Evolutionary conservation across 2,797 vertebrate species (phyloP).

Genomic region (Rhynchonycteris naso): DNA sequence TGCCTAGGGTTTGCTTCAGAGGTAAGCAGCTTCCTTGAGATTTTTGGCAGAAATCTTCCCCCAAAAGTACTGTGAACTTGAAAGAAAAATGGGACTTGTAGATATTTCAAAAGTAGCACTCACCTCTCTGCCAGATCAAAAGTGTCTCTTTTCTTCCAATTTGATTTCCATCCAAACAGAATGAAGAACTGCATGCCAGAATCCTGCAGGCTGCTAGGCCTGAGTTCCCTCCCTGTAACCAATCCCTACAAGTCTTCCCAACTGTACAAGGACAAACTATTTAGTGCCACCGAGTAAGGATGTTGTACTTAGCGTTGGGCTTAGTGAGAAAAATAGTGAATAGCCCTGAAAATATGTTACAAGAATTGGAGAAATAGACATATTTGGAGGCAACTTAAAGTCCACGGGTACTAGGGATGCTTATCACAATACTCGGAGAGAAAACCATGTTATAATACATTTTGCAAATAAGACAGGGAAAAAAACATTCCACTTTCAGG

Average conservation of each 20-base stretch:
- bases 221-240: background rate
- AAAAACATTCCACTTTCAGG: background rate
- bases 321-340: background rate
- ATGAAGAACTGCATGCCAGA: background rate
- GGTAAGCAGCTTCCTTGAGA: slow-evolving; percentile 39
- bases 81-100: slow-evolving; percentile 52
- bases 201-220: background rate
- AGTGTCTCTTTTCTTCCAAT: slow-evolving; percentile 53
- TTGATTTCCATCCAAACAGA: slow-evolving; percentile 44
- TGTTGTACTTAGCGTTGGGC: background rate
- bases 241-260: background rate
- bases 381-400: slow-evolving; percentile 6
- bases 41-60: slow-evolving; percentile 50
- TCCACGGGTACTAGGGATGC: background rate
- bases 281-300: background rate
- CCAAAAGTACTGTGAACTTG: slow-evolving; percentile 42
- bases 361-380: background rate
- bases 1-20: background rate
- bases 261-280: background rate
- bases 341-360: background rate
- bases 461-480: slow-evolving; percentile 23
- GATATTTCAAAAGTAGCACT: slow-evolving; percentile 59
- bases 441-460: background rate
- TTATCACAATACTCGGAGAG: slow-evolving; percentile 24
- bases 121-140: slow-evolving; percentile 51